Base-by-base conservation (phyloP, 2,888 invertebrate species). In the Hymenopus coronatus region DNA sequence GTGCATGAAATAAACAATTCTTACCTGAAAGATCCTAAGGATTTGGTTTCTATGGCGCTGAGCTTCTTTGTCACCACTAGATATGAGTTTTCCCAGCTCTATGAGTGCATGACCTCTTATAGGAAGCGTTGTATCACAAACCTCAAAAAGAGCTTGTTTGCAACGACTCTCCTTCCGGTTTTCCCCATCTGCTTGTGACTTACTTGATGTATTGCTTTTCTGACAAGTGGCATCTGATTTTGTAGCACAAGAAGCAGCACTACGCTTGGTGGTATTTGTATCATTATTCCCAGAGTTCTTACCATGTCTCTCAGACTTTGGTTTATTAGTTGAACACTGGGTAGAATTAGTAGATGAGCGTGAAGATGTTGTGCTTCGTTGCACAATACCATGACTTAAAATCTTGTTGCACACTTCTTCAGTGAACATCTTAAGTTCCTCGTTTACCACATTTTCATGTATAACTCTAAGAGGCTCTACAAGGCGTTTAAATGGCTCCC, bases 51-150 rank as follows among this genome's bases (percentile, higher is more conserved):
- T 96, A 91, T 96, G 95, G 2, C 95, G 94, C 90, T 96, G 92
- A 15, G 96, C 94, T 91, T 96, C 95, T 40, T 93, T 91, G 93
- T 98, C 96, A 90, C 94, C 94, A 28, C 93, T 93, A 91, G 96
- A 95, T 87, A 98, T 94, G n/a, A 98, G 94, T 93, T 96, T 96
- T 27, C 95, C 95, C 27, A 98, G 93, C 87, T 95, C 93, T 91
- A 97, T 95, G 82, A 98, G 93, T 12, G 96, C 98, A 93, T 98
- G 98, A 20, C 97, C 98, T 92, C 96, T 94, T 0, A 97, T 95
- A n/a, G 98, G 98, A 85, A 98, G 92, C 89, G 97, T 92, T 40
- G 95, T 94, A 93, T 97, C 96, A 91, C 95, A 95, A 28, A 96
- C 93, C 92, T 97, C 96, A 88, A 94, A 93, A 88, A 97, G 92